Base-by-base conservation (phyloP, 2,797 vertebrate species). In the Pteropus rufus region DNA sequence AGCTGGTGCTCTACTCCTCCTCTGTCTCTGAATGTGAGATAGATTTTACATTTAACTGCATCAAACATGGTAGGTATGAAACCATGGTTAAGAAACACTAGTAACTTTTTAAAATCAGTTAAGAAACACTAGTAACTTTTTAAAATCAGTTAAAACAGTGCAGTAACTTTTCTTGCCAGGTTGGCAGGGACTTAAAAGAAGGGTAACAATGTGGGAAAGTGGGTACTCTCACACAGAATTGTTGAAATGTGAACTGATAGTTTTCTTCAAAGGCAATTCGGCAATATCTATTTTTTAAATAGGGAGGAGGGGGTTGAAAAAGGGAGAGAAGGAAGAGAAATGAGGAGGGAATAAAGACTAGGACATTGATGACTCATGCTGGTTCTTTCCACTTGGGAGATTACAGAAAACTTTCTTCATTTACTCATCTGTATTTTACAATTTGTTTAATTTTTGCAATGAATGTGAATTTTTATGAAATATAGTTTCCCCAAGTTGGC, bases 401-500 rank as follows among this genome's bases (percentile, higher is more conserved):
- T 36, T 34, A 92, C 0, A 75, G 58, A 89, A 34, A 46, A 29
- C 49, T 75, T 72, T 92, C 7, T 36, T 21, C 72, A 56, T 54
- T 87, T 94, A 77, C 3, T 83, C 41, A 41, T 85, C 14, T n/a
- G 31, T 58, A 84, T 70, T 85, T 77, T 39, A 65, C 60, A 79
- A 93, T 41, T 72, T 75, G 39, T n/a, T 95, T 76, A 72, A 82
- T 36, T 88, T 56, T 76, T 89, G 85, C 15, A 60, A 49, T 85
- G 41, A 84, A 84, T 31, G 65, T 52, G 7, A 82, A 65, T 29
- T 80, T 86, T 72, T 54, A 36, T 56, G 75, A 54, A 73, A 73
- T 72, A 80, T 75, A 49, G 11, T 21, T 67, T 70, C 65, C 24
- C 39, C 56, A 85, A 91, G 64, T 19, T 26, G 21, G 34, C 10